Base-by-base conservation (phyloP, 2,113 vertebrate genomes). In the Antennarius striatus region DNA sequence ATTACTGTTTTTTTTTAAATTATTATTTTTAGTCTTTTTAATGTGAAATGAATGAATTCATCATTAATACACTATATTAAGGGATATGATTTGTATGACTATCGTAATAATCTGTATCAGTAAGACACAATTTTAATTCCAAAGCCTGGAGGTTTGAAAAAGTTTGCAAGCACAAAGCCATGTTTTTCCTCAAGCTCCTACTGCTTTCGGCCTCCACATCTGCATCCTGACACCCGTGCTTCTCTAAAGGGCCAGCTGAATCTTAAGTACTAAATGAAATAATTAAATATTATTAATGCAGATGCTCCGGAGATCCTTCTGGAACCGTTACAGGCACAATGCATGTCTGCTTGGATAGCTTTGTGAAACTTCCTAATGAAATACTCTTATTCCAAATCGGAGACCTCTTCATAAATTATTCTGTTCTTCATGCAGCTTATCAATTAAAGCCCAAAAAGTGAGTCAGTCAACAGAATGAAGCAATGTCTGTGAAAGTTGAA, bases 251-350 rank as follows among this genome's bases (percentile, higher is more conserved):
- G 22, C 61, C 59, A 60, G 49, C 72, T 47, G 47, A 73, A 76
- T 81, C 16, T 30, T 63, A 69, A 83, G 86, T 79, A 81, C 60
- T 46, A 70, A 75, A 74, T 77, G 39, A 40, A 6, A 40, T 7
- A 40, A 71, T 75, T 42, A 74, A 77, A 73, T 54, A 13, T 43
- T 63, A 54, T 84, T 72, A 84, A 77, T 82, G 71, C 75, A 79
- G 67, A 88, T 82, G 63, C 75, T 49, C 36, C 52, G 28, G 9
- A 62, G 62, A 77, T 58, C 73, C 84, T 49, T 73, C 54, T 14
- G 70, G 77, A 75, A 58, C 57, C 47, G 59, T 77, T 73, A 54
- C 84, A 52, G 58, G 67, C 57, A 73, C 56, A 73, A 66, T 71
- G 69, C 55, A 61, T 63, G 55, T 56, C 74, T 29, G 10, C 61